Evolutionary conservation across 2,888 invertebrate species (phyloP).

Genomic region (Latrodectus hesperus): DNA sequence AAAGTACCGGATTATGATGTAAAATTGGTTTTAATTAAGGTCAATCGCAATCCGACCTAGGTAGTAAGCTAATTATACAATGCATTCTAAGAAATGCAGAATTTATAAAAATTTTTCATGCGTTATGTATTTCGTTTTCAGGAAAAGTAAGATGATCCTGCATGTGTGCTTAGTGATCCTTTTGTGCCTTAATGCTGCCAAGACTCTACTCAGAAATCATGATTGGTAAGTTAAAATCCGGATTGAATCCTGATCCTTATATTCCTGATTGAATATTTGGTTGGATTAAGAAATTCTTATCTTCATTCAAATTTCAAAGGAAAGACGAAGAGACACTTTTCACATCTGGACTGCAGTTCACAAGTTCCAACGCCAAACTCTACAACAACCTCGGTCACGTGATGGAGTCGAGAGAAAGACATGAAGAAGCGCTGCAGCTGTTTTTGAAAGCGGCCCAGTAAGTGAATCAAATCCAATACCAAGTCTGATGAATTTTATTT

Average conservation of each 20-base stretch:
- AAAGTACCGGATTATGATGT: too few species aligned
- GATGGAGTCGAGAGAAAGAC: constrained; percentile 84
- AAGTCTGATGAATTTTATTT: too few species aligned
- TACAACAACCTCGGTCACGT: constrained; percentile 98
- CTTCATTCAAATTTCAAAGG: constrained; percentile 22
- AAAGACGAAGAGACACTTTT: constrained; percentile 93
- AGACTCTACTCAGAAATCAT: neutral
- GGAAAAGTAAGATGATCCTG: neutral
- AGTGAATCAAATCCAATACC: neutral
- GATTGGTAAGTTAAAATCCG: neutral
- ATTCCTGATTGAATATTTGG: too few species aligned
- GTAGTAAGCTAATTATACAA: too few species aligned
- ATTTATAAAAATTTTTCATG: too few species aligned
- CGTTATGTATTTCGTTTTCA: neutral
- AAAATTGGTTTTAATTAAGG: too few species aligned
- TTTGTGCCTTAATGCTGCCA: neutral
- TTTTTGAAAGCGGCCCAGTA: constrained; percentile 89
- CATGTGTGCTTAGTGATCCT: neutral
- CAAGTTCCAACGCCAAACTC: constrained; percentile 91
- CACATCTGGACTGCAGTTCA: constrained; percentile 90
- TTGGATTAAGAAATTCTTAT: too few species aligned
- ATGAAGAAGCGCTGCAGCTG: constrained; percentile 87
- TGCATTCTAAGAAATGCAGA: too few species aligned
- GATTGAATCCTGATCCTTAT: too few species aligned
- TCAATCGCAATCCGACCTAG: too few species aligned